Percentiles rank a stretch among this genome's conserved stretches.
Evolutionary conservation across 2,888 invertebrate species (phyloP).

Genomic region (Malthinus flaveolus): DNA sequence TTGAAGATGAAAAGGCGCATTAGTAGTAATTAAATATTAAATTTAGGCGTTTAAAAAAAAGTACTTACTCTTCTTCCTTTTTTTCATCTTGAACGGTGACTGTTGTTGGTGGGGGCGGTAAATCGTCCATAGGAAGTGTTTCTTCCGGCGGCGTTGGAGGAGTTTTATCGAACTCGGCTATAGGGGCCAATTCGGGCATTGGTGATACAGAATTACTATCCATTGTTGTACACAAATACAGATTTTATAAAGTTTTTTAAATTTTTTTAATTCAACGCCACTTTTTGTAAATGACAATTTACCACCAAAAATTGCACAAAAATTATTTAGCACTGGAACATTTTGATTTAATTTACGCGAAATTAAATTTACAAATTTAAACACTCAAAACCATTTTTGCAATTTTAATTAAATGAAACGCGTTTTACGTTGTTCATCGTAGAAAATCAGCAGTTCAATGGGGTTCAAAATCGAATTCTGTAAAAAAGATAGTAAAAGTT

Average conservation of each 20-base stretch:
- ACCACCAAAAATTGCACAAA: neutral
- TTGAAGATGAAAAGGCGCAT: no score
- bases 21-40: no score
- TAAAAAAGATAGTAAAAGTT: slow-evolving; percentile 24
- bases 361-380: neutral
- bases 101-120: slow-evolving; percentile 67
- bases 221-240: slow-evolving; percentile 51
- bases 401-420: slow-evolving; percentile 6
- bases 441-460: slow-evolving; percentile 3
- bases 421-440: slow-evolving; percentile 12
- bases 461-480: slow-evolving; percentile 17
- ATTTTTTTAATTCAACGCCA: neutral
- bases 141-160: slow-evolving; percentile 66
- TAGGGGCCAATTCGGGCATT: slow-evolving; percentile 69
- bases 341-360: neutral
- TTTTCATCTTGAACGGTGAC: slow-evolving; percentile 59
- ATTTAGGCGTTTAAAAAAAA: neutral
- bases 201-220: slow-evolving; percentile 71
- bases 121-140: slow-evolving; percentile 65
- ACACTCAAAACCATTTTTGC: neutral
- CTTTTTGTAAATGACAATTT: neutral
- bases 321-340: no score
- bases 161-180: slow-evolving; percentile 72
- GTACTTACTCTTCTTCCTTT: slow-evolving; percentile 42
- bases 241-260: neutral